Percentiles rank a stretch among this genome's conserved stretches.
These are phyloP conservation scores for Dendroctonus valens DNA, from an alignment of 1,140 invertebrate genomes.

Conservation along the genomic window DNA sequence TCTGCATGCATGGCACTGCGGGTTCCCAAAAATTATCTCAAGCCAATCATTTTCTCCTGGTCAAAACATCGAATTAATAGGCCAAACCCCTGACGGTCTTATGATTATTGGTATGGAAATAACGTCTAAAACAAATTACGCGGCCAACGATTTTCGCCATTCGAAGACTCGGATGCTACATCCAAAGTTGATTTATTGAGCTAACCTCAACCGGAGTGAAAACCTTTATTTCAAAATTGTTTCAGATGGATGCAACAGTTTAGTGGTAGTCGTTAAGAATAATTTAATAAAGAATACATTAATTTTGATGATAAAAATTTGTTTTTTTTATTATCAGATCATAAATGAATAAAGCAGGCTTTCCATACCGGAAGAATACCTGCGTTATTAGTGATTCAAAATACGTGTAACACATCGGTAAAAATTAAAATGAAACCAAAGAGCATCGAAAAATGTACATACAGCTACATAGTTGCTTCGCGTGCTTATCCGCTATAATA, in stretches of 20 bases:
- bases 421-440: too few relatives aligned
- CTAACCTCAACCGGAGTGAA: too few relatives aligned
- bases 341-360: background rate
- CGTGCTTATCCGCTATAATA: too few relatives aligned
- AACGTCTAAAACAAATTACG: background rate
- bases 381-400: too few relatives aligned
- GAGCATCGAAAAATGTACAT: too few relatives aligned
- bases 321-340: background rate
- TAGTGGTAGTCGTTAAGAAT: background rate
- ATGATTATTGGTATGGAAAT: background rate
- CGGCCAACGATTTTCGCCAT: background rate
- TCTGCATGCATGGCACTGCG: background rate
- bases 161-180: background rate
- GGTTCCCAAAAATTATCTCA: background rate
- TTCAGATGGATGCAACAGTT: too few relatives aligned
- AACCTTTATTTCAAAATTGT: too few relatives aligned
- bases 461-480: too few relatives aligned
- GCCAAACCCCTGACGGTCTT: background rate
- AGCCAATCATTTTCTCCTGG: background rate
- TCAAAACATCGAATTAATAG: conserved; percentile 2
- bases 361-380: background rate
- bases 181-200: too few relatives aligned
- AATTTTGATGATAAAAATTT: background rate
- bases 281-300: background rate
- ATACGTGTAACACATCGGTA: too few relatives aligned